phyloP scores from a whole-genome alignment of 2,888 invertebrate species.

The Lasioglossum marginatum region DNA sequence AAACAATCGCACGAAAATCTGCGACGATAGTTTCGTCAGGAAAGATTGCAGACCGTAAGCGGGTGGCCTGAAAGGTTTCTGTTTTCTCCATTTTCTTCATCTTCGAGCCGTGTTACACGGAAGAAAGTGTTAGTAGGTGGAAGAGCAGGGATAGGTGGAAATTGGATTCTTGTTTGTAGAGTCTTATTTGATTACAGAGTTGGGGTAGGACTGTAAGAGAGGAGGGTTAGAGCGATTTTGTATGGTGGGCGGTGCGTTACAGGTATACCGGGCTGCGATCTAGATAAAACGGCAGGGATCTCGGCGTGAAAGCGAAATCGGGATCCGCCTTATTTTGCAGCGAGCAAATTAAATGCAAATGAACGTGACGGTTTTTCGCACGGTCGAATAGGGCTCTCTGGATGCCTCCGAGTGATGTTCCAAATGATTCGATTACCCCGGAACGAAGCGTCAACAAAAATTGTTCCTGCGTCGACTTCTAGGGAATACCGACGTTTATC shows the following conservation, averaged over 20 bases:
- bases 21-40: background rate
- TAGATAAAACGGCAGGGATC: conserved; percentile 28
- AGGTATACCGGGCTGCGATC: conserved; percentile 11
- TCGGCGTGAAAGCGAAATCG: conserved; percentile 41
- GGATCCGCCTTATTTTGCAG: conserved; percentile 32
- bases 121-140: conserved; percentile 39
- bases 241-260: conserved; percentile 42
- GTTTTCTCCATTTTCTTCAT: conserved; percentile 22
- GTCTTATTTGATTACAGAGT: conserved; percentile 64
- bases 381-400: too few relatives aligned
- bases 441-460: conserved; percentile 29
- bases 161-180: conserved; percentile 69
- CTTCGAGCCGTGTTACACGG: conserved; percentile 18
- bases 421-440: conserved; percentile 37
- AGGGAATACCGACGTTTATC: conserved; percentile 13
- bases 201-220: conserved; percentile 7
- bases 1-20: background rate
- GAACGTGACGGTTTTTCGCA: conserved; percentile 21
- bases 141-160: conserved; percentile 39
- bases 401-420: conserved; percentile 13
- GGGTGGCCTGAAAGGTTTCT: conserved; percentile 6
- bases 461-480: conserved; percentile 17
- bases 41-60: conserved; percentile 22
- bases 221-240: conserved; percentile 54
- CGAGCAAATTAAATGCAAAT: conserved; percentile 49